Conservation (phyloP, 2,797 vertebrate genomes). For the Pseudochirops cupreus region DNA sequence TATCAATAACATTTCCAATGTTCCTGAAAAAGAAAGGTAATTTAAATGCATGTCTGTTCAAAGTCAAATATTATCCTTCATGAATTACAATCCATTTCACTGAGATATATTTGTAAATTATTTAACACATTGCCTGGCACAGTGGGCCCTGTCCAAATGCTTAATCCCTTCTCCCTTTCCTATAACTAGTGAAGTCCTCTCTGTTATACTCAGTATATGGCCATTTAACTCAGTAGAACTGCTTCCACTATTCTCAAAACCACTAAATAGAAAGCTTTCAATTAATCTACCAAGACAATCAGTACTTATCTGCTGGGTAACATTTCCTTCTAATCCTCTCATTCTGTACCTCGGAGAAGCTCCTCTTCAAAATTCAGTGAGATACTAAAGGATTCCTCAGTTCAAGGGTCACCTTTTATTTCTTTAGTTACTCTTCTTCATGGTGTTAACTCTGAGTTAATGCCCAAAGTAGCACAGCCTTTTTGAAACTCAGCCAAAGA, state of each 20-base stretch:
- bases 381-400: neutral
- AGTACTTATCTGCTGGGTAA: neutral
- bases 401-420: slow-evolving; percentile 20
- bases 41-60: no score
- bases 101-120: neutral
- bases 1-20: neutral
- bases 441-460: neutral
- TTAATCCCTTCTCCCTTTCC: neutral
- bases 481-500: neutral
- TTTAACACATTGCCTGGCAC: neutral
- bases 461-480: neutral
- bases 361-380: neutral
- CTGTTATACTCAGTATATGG: neutral
- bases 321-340: slow-evolving; percentile 11
- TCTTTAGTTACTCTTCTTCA: neutral
- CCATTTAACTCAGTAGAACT: neutral
- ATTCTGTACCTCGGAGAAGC: neutral
- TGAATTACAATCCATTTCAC: neutral
- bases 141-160: neutral
- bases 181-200: neutral
- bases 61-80: no score
- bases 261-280: neutral
- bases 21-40: neutral
- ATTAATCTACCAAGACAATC: neutral
- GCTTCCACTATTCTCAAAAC: neutral